phyloP scores from a whole-genome alignment of 1,140 invertebrate species.

The Euschistus heros region DNA sequence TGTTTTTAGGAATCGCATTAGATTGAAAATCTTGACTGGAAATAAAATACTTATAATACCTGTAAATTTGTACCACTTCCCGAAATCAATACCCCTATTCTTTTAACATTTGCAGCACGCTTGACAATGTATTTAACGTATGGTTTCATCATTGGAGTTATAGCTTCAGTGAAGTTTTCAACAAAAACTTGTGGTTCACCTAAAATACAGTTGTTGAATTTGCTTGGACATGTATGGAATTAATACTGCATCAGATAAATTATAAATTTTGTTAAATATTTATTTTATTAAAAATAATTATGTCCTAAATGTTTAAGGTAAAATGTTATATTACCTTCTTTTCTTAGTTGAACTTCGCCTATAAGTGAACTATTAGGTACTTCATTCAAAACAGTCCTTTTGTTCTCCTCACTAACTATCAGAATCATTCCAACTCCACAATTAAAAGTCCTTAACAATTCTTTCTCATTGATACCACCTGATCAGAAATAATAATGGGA shows the following conservation, averaged over 20 bases:
- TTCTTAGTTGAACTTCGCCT: conserved; percentile 43
- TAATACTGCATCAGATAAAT: no score
- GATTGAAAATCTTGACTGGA: no score
- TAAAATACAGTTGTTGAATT: conserved; percentile 27
- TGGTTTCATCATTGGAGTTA: conserved; percentile 45
- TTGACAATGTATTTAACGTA: conserved; percentile 38
- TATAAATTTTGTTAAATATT: no score
- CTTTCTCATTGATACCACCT: conserved; percentile 59
- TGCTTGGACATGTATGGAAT: not conserved
- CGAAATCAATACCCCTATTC: conserved; percentile 79
- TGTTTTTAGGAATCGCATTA: no score
- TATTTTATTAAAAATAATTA: no score
- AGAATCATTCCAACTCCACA: conserved; percentile 84
- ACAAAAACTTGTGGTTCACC: conserved; percentile 47
- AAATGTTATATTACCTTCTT: conserved; percentile 4
- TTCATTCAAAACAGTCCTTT: conserved; percentile 38
- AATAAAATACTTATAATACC: conserved; percentile 27
- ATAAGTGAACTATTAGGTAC: conserved; percentile 46
- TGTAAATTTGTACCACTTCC: conserved; percentile 58
- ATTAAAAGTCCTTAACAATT: conserved; percentile 84
- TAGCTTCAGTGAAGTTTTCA: conserved; percentile 50
- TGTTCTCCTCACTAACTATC: conserved; percentile 52
- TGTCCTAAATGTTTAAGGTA: no score
- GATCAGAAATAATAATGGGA: conserved; percentile 20
- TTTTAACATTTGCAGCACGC: conserved; percentile 37